Base-by-base conservation (phyloP, 1,140 invertebrate species). In the Cydia amplana region DNA sequence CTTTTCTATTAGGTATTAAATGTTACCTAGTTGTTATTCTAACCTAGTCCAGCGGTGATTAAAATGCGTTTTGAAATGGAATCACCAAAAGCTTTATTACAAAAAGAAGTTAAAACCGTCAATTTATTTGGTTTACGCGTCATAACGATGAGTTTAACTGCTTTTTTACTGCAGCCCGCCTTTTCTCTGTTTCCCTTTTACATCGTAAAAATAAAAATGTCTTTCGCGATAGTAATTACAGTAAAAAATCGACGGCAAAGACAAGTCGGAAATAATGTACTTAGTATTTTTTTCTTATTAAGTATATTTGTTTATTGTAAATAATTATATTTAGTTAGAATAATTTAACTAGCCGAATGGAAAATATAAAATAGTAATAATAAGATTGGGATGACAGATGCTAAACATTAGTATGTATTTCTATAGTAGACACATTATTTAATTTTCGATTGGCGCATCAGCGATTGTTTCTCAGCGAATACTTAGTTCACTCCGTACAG, bases 121-220 rank as follows among this genome's bases (percentile, higher is more conserved):
- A 70, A 70, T 70, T 36, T 40, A 70, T 40, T 70, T 70, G 65
- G 28, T 70, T 70, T 70, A 70, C 65, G 65, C 65, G 28, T 70
- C 65, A 70, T 70, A 70, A 70, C 65, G 36, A 70, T 70, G 65
- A 70, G 65, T 43, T 70, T 70, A 70, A 70, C 65, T 70, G 65
- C 65, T 70, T 70, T 70, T 70, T 70, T 70, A 70, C 36, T 70
- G 32, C 65, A 70, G 1, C 65, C 65, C 65, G 65, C 65, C 65
- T 70, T 70, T 70, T 70, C 65, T 43, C 65, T 70, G 65, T 70
- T 70, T 70, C 65, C 65, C 65, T 70, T 70, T 70, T 70, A 43
- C 65, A 70, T 70, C 65, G 65, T 70, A 70, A 70, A 70, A 70
- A 43, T 70, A 70, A 70, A 70, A 70, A 70, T 70, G 65, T 70